Evolutionary conservation across 2,113 vertebrate genomes (phyloP), one percentile per base, ranked within the genome.

Genomic region (Siniperca knerii): DNA sequence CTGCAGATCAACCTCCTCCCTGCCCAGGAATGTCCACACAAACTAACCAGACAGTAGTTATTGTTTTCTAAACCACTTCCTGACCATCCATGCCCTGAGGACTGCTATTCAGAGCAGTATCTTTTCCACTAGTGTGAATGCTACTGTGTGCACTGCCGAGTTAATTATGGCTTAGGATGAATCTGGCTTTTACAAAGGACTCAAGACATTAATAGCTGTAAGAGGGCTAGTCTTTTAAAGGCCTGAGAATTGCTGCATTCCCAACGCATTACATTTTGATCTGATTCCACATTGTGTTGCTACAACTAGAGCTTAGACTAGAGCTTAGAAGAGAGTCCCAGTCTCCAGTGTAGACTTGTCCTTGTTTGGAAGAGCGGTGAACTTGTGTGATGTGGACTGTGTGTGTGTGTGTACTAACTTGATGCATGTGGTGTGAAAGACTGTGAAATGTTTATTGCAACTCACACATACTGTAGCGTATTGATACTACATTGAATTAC

Each of bases 311-410:
- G 42, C 42, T 44, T 44, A 44, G 42, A 37, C 35, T 37, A 37
- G 29, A 88, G 92, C 91, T 91, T 77, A 87, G 79, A 85, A 60
- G 72, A 74, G 80, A 10, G 86, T 84, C 57, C 76, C 35, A 0
- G 83, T 69, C 83, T 89, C 79, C 86, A 79, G 82, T 68, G 75
- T 68, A 75, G 72, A 89, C 85, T 37, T 93, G 89, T 90, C 93
- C 92, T 92, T 94, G 92, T 94, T 94, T 93, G 92, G 93, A 89
- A 92, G 86, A 87, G 82, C 61, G 11, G 57, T 58, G 73, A 73
- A 83, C 71, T 62, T 70, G 61, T 48, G 44, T 15, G 81, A 76
- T 81, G 78, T 75, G 13, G 35, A 64, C 79, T 54, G 55, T 82
- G 71, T 74, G 75, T 52, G 54, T 82, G 55, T 77, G 77, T 85